Base-by-base conservation (phyloP, 2,888 invertebrate genomes). In the Tenodera sinensis region DNA sequence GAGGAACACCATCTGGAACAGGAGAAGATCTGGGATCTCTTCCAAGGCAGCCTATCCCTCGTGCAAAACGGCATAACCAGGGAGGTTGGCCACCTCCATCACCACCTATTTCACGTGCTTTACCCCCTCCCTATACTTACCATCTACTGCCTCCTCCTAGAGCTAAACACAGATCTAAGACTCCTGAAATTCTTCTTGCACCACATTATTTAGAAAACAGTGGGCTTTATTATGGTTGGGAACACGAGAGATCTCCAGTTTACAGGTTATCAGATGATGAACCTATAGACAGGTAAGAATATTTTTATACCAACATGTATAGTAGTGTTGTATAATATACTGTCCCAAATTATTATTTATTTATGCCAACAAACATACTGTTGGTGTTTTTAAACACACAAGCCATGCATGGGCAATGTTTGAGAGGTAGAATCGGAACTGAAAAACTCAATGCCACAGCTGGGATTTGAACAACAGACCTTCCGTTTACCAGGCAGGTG, bases 151-250 rank as follows among this genome's bases (percentile, higher is more conserved):
- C 95, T 28, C 95, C 95, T 25, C 94, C 95, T 3, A 94, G 96
- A 91, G 95, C 95, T 12, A 95, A 95, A 89, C 94, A 94, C 88
- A 93, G 96, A 86, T 95, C 96, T 87, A 95, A 97, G 91, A 97
- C 97, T 0, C 96, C 97, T 0, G 97, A 97, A 94, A 96, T 97
- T 82, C 93, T 97, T 71, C 93, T 97, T 34, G 96, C 97, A 0
- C 97, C 97, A 27, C 96, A 96, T 91, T 96, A 96, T 92, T 92
- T 96, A 88, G 95, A 95, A 90, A 93, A 91, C 93, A 94, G 83
- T 93, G 94, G 93, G 93, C 91, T 92, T 42, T 94, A 94, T 92
- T 94, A 95, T 93, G 92, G 95, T 92, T 92, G 94, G 94, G 87
- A 91, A 25, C 89, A 93, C 92, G 92, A 92, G 92, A 28, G 94